Conservation (phyloP, 64 coral and sea anemone genomes). For the Platygyra sinensis region DNA sequence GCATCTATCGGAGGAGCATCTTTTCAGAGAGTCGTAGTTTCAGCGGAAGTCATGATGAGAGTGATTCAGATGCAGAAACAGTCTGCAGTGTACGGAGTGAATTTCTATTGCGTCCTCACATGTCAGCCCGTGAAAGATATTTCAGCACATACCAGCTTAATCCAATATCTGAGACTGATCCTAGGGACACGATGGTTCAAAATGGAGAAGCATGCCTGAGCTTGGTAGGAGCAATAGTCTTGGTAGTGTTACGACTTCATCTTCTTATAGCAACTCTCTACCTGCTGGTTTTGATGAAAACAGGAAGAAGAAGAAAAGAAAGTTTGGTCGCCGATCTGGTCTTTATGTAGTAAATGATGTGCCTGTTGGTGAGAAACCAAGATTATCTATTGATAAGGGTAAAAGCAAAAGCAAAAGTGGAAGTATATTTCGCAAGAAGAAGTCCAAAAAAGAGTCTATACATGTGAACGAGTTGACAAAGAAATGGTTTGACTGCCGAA, state of each 20-base stretch:
- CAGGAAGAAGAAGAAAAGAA: conserved; percentile 51
- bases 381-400: conserved; percentile 37
- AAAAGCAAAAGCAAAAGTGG: conserved; percentile 28
- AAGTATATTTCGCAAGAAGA: conserved; percentile 62
- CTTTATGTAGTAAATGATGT: conserved; percentile 88
- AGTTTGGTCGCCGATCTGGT: conserved; percentile 87
- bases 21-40: conserved; percentile 27
- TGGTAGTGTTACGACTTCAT: neutral
- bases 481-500: conserved; percentile 83
- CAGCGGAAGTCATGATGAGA: conserved; percentile 50
- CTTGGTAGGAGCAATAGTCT: conserved; percentile 38
- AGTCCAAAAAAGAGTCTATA: conserved; percentile 40
- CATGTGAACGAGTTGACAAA: conserved; percentile 89
- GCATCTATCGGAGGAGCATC: conserved; percentile 49
- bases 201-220: conserved; percentile 60
- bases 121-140: conserved; percentile 48
- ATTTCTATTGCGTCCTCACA: conserved; percentile 40
- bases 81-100: conserved; percentile 58
- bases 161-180: conserved; percentile 10
- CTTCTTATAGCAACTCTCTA: conserved; percentile 1
- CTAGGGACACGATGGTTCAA: conserved; percentile 17
- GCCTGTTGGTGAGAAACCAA: conserved; percentile 80
- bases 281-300: conserved; percentile 51
- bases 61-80: conserved; percentile 60
- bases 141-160: conserved; percentile 66